phyloP scores from a whole-genome alignment of 2,113 vertebrate genomes.

The Siniperca chuatsi region DNA sequence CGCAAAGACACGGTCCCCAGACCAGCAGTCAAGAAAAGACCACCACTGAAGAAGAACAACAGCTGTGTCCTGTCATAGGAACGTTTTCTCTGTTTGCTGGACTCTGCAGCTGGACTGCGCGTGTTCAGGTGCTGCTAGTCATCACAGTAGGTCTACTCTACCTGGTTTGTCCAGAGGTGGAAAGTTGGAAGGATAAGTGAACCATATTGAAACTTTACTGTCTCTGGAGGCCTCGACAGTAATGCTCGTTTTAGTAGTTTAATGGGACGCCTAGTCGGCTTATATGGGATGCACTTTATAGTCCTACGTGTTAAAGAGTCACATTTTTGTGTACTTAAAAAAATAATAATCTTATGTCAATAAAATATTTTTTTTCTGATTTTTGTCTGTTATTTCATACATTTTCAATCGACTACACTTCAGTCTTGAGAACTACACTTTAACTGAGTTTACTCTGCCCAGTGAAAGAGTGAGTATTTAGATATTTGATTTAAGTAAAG shows the following conservation, averaged over 20 bases:
- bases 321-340: background rate
- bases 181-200: background rate
- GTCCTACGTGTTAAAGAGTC: background rate
- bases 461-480: background rate
- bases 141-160: background rate
- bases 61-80: constrained; percentile 78
- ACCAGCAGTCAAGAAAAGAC: constrained; percentile 39
- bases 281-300: constrained; percentile 16
- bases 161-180: constrained; percentile 8
- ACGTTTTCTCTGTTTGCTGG: background rate
- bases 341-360: background rate
- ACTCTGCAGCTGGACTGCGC: constrained; percentile 52
- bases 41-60: constrained; percentile 66
- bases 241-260: background rate
- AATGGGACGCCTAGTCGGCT: background rate
- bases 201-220: background rate
- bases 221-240: background rate
- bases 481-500: too few species aligned
- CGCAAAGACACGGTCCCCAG: constrained; percentile 60
- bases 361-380: constrained; percentile 32
- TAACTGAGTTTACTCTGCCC: background rate
- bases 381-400: background rate
- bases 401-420: background rate
- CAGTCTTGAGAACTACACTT: background rate
- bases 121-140: constrained; percentile 5